Base-by-base conservation (phyloP, 2,888 invertebrate species). In the Achlya flavicornis region DNA sequence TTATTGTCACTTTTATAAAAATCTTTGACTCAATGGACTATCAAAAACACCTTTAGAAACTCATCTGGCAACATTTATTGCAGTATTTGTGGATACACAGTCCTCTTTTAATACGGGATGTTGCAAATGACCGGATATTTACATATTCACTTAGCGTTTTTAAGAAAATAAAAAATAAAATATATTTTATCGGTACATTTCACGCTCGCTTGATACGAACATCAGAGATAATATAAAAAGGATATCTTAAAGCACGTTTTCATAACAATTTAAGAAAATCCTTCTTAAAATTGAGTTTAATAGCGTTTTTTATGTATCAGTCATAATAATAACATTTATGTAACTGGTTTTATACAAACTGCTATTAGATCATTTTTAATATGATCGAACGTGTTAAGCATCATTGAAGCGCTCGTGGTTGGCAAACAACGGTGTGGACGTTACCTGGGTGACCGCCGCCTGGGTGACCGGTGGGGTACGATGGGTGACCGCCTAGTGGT, bases 131-230 rank as follows among this genome's bases (percentile, higher is more conserved):
- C 53, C 53, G 53, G 53, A 53, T 53, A 53, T 53, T 53, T 53
- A 53, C 19, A 53, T 53, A 53, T 53, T 53, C 53, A 53, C 53
- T 53, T 53, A 53, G 53, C 53, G 19, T 53, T 53, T 53, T 48
- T 16, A n/a, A 46, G n/a, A 46, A 46, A 5, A 48, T 4, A 7
- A 48, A 48, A 48, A 48, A 48, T 16, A 48, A 48, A 16, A 48
- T 43, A 3, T 53, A 53, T 53, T 53, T 53, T 53, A 53, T 53
- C 53, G 53, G 53, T 46, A 46, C 46, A 46, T n/a, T n/a, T 19
- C 53, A 10, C 16, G 53, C 53, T 53, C 19, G n/a, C 53, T 19
- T 53, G 53, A 53, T 19, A 53, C 53, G 53, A 19, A 53, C 53
- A 19, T 53, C 53, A 53, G 53, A 53, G 53, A 26, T 26, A n/a